Evolutionary conservation across 2,797 vertebrate species (phyloP), one percentile per base, ranked within the genome.

Genomic region (Linurgus olivaceus): DNA sequence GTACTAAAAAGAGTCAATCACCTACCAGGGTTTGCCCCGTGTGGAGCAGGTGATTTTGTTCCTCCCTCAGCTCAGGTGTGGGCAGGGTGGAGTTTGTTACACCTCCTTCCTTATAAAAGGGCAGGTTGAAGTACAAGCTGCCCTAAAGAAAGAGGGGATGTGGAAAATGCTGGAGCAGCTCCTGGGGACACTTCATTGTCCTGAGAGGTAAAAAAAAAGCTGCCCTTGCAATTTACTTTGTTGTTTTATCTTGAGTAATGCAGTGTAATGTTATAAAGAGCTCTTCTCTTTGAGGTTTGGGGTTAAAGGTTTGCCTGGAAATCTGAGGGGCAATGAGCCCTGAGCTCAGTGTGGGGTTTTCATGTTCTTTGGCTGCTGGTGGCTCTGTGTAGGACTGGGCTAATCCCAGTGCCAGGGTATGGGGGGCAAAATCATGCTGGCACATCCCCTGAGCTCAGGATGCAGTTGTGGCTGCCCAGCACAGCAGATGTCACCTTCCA

Each of bases 61-160:
- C 42, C 54, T 91, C 75, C 35, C 38, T 92, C 9, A 2, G 61
- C 68, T 68, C 82, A 95, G 82, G 72, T 91, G 52, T 79, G 91
- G 75, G 62, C 88, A 95, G 93, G 82, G 73, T 88, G 66, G 88
- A 45, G 58, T 90, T 93, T 74, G 51, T 68, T 66, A 11, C 76
- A 78, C 51, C 73, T 72, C 44, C 31, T 80, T 76, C 47, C 42
- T 67, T 26, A 48, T 33, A 66, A 86, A 94, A 86, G 47, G 62
- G 58, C 48, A 94, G 72, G 3, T 9, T 68, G 59, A 78, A 29
- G 40, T 17, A 14, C 4, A 7, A 51, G 0, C 28, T 65, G 9
- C 24, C 13, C 13, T 45, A 2, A 48, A 23, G 37, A 1, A 48
- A 26, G 37, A 75, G 9, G 5, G 10, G 12, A 4, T 14, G 31